Evolutionary conservation across 2,888 invertebrate species (phyloP).

Genomic region (Phytoseiulus persimilis): DNA sequence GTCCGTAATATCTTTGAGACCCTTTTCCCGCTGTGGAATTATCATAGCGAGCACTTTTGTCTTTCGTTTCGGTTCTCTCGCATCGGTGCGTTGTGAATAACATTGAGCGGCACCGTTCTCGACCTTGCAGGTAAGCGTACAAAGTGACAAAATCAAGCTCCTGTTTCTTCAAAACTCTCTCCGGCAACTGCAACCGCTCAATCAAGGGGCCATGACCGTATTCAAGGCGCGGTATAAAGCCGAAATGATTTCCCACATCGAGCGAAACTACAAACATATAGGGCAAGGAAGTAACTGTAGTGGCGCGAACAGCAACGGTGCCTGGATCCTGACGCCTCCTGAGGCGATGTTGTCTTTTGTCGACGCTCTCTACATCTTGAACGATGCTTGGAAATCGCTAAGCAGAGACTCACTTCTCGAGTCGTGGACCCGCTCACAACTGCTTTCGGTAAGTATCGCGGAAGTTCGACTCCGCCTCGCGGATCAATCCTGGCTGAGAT

Average conservation of each 20-base stretch:
- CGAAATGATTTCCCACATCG: conserved; percentile 33
- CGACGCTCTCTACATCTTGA: conserved; percentile 28
- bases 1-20: too few species aligned
- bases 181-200: conserved; percentile 32
- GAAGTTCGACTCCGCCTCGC: too few species aligned
- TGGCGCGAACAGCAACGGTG: neutral
- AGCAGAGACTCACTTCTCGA: conserved; percentile 20
- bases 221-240: conserved; percentile 36
- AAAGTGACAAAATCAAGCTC: conserved; percentile 37
- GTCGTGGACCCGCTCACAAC: conserved; percentile 26
- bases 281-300: neutral
- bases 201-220: conserved; percentile 23
- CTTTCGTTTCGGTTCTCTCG: neutral
- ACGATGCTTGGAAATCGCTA: conserved; percentile 27
- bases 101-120: neutral
- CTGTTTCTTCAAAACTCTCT: conserved; percentile 30
- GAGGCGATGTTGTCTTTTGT: conserved; percentile 26
- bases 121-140: conserved; percentile 27
- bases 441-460: conserved; percentile 19
- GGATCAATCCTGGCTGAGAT: neutral
- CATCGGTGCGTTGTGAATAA: neutral
- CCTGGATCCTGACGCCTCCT: neutral
- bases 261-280: neutral
- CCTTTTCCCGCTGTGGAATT: too few species aligned
- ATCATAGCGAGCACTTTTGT: neutral